Evolutionary conservation across 2,888 invertebrate genomes (phyloP), one percentile per base, ranked within the genome.

Genomic region (Pseudoips prasinana): DNA sequence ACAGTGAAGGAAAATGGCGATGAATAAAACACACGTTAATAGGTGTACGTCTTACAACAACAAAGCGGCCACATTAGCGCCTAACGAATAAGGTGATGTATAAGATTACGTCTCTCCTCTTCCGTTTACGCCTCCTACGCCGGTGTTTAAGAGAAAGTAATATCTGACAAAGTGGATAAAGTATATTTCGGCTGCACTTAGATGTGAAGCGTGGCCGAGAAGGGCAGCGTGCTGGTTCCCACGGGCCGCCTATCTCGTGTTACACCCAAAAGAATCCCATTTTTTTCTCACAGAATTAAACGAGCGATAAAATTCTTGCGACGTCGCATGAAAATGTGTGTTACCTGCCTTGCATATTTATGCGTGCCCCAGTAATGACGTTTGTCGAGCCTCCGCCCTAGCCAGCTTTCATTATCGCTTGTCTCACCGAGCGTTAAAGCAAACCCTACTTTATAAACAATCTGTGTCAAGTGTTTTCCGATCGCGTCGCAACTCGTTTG

Each of bases 321-420:
- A 84, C 85, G 88, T 88, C 85, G 81, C 87, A 84, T 86, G 86
- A 86, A 88, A 88, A 88, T 87, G 86, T 87, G 82, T 86, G 85
- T 86, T 83, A 87, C 88, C 86, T 86, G 88, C 75, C 88, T 82
- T 87, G 88, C 88, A 88, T 88, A 87, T 85, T 88, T 87, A 88
- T 87, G 83, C 76, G 84, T 81, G 76, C 66, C 77, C 70, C 70
- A 69, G 85, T 88, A 87, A 88, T 88, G 86, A 88, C 83, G 81
- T 85, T 87, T 85, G 85, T 74, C 67, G 82, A 79, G 77, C 71
- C 73, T 71, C 59, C 39, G 33, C 57, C 66, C 66, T 61, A 66
- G 67, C 70, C 68, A 58, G 69, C 71, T 77, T 80, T 83, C 82
- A 85, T 85, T 85, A 85, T 72, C 52, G 69, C 71, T 71, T 68